Conservation (phyloP, 2,113 vertebrate genomes). For the Sylvia atricapilla region DNA sequence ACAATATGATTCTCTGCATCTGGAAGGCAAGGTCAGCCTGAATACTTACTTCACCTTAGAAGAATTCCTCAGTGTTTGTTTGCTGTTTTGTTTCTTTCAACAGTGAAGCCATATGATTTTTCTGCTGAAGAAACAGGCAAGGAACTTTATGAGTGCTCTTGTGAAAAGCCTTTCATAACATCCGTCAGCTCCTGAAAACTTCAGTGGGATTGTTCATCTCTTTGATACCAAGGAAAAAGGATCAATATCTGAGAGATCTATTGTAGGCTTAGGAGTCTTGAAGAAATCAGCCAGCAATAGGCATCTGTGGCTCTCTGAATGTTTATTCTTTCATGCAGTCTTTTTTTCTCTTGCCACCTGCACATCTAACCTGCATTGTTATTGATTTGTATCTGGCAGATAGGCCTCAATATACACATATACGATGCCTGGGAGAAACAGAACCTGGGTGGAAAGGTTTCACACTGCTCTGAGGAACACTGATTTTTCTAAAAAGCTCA, state of each 20-base stretch:
- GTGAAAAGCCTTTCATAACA: slow-evolving; percentile 18
- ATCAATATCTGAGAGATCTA: slow-evolving; percentile 28
- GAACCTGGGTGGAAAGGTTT: neutral
- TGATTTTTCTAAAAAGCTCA: neutral
- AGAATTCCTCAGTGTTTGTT: neutral
- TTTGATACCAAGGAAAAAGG: slow-evolving; percentile 6
- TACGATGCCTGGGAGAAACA: neutral
- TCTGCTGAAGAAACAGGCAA: neutral
- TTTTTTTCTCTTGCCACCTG: neutral
- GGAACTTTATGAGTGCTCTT: neutral
- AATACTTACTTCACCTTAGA: neutral
- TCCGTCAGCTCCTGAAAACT: neutral
- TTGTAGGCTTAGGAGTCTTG: neutral
- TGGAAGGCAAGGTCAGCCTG: neutral
- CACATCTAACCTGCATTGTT: neutral
- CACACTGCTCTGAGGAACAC: neutral
- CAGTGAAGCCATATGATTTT: neutral
- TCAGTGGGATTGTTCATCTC: slow-evolving; percentile 6
- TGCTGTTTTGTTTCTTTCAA: neutral
- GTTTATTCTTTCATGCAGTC: neutral
- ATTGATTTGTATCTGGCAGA: neutral
- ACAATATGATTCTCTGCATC: neutral
- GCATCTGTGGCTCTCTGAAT: neutral
- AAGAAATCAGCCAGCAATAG: slow-evolving; percentile 6
- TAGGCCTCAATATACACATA: neutral